These are phyloP conservation scores for Lepisosteus osseus DNA, from an alignment of 2,113 vertebrate species.

Conservation along the genomic window DNA sequence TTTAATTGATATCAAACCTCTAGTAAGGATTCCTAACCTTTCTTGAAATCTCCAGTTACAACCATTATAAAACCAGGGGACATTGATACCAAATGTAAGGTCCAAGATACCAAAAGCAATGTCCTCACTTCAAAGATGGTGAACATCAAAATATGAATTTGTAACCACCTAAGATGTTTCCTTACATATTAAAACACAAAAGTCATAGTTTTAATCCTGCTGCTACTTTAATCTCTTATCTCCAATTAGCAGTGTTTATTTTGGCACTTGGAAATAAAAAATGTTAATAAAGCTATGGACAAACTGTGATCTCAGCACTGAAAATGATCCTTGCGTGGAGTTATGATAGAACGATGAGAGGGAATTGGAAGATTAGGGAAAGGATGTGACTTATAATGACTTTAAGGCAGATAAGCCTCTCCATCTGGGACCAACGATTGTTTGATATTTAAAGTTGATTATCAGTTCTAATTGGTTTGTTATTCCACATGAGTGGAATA, in stretches of 20 bases:
- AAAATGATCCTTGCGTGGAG: conserved; percentile 74
- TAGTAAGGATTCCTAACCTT: conserved; percentile 48
- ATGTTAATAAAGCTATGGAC: conserved; percentile 74
- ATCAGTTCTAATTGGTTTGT: conserved; percentile 70
- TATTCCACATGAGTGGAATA: conserved; percentile 51
- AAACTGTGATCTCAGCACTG: conserved; percentile 74
- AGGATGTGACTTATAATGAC: conserved; percentile 84
- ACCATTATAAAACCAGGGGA: conserved; percentile 34
- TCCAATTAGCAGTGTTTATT: conserved; percentile 56
- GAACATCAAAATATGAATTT: conserved; percentile 37
- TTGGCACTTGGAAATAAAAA: conserved; percentile 63
- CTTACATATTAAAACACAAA: conserved; percentile 36
- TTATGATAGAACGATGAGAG: conserved; percentile 66
- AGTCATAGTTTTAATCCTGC: conserved; percentile 60
- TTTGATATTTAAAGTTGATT: conserved; percentile 78
- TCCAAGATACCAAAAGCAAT: conserved; percentile 36
- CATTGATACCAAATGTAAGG: conserved; percentile 39
- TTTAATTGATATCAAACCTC: conserved; percentile 68
- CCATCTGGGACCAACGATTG: conserved; percentile 76
- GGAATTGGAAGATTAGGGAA: conserved; percentile 79
- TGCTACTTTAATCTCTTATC: conserved; percentile 72
- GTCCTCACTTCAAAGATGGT: conserved; percentile 67
- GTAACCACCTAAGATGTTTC: conserved; percentile 56
- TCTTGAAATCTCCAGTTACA: conserved; percentile 50
- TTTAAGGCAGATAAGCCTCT: conserved; percentile 79